Conservation (phyloP, 2,888 invertebrate species). For the Acleris holmiana region DNA sequence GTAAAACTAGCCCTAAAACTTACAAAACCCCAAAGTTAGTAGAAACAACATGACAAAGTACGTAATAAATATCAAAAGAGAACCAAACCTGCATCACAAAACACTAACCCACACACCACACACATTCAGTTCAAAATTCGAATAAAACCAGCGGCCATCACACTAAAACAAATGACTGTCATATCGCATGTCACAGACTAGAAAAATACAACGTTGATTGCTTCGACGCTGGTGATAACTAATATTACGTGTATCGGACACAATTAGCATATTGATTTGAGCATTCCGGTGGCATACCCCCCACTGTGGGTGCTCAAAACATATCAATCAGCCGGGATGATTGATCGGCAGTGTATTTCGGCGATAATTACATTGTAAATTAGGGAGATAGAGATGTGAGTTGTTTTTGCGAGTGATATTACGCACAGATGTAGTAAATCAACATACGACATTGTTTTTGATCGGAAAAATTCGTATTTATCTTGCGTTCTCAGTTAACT, state of each 20-base stretch:
- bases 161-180: conserved; percentile 13
- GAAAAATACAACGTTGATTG: conserved; percentile 19
- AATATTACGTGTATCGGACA: conserved; percentile 2
- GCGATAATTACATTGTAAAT: conserved; percentile 10
- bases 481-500: too few relatives aligned
- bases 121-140: too few relatives aligned
- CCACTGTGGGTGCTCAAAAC: conserved; percentile 44
- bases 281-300: conserved; percentile 37
- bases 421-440: too few relatives aligned
- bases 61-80: too few relatives aligned
- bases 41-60: too few relatives aligned
- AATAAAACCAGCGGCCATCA: not conserved
- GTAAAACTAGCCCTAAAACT: too few relatives aligned
- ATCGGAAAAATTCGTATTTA: too few relatives aligned
- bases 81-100: too few relatives aligned
- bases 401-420: not conserved
- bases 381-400: not conserved
- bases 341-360: not conserved
- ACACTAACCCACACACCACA: too few relatives aligned
- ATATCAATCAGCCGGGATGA: conserved; percentile 42
- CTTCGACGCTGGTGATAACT: conserved; percentile 13
- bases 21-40: too few relatives aligned
- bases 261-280: conserved; percentile 20
- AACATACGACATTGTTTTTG: too few relatives aligned
- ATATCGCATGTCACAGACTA: conserved; percentile 15